Evolutionary conservation across 2,797 vertebrate genomes (phyloP).

Genomic region (Erethizon dorsatum): DNA sequence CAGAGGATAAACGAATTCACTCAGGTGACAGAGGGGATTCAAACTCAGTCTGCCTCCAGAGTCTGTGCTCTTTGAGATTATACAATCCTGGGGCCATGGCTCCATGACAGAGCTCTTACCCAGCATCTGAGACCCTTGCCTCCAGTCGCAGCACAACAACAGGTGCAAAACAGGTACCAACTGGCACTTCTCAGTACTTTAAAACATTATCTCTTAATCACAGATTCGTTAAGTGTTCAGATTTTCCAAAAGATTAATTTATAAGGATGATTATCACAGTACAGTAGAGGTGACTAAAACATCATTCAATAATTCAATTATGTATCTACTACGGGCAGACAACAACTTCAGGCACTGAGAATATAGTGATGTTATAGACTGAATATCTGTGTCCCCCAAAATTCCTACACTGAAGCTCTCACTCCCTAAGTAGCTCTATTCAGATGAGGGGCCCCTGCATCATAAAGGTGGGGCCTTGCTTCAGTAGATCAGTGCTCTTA

Average conservation of each 20-base stretch:
- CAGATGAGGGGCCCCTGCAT: not conserved
- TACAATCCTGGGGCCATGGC: not conserved
- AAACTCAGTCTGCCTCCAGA: not conserved
- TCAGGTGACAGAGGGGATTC: not conserved
- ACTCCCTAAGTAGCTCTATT: not conserved
- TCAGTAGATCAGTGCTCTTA: not conserved
- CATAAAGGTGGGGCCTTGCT: not conserved
- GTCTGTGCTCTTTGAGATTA: not conserved
- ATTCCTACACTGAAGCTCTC: not conserved
- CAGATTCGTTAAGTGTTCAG: slow-evolving; percentile 13
- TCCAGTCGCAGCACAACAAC: not conserved
- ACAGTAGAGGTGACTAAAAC: slow-evolving; percentile 1
- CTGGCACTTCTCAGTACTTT: not conserved
- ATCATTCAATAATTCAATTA: slow-evolving; percentile 29
- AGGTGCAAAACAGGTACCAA: too few species aligned
- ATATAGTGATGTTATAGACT: not conserved
- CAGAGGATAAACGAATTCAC: slow-evolving; percentile 8
- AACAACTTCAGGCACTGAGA: not conserved
- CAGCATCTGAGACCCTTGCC: not conserved
- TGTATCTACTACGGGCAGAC: not conserved
- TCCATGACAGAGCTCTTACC: not conserved
- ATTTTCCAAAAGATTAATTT: slow-evolving; percentile 9
- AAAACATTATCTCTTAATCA: slow-evolving; percentile 48
- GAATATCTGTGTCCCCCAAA: not conserved
- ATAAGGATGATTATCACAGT: not conserved